Conservation (phyloP, 2,888 invertebrate genomes). For the Tuta absoluta region DNA sequence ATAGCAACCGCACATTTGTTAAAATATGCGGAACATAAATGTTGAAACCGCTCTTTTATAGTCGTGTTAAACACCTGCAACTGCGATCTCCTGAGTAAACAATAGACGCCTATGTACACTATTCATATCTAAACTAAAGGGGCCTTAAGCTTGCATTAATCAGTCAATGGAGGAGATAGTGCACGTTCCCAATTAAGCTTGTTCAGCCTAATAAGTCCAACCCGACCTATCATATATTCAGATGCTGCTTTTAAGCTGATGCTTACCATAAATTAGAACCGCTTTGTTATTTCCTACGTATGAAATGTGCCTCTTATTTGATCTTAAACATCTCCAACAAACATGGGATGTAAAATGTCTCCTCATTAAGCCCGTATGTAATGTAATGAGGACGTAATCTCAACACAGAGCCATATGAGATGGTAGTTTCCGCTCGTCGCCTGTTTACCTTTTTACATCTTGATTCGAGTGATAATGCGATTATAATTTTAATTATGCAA, state of each 20-base stretch:
- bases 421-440: slow-evolving; percentile 14
- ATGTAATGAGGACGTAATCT: slow-evolving; percentile 7
- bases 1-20: slow-evolving; percentile 17
- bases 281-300: slow-evolving; percentile 1
- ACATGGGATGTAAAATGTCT: slow-evolving; percentile 2
- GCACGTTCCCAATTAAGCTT: slow-evolving; percentile 49
- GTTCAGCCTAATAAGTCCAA: slow-evolving; percentile 24
- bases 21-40: slow-evolving; percentile 22
- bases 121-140: slow-evolving; percentile 1
- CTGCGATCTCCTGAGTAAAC: slow-evolving; percentile 12
- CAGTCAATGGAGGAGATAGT: slow-evolving; percentile 47
- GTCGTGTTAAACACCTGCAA: slow-evolving; percentile 32
- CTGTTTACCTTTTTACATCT: slow-evolving; percentile 22
- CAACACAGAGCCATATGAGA: slow-evolving; percentile 10
- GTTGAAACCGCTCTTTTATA: slow-evolving; percentile 20
- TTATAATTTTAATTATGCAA: slow-evolving; percentile 39
- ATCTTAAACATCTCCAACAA: slow-evolving; percentile 7
- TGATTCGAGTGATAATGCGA: slow-evolving; percentile 26
- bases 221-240: background rate
- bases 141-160: slow-evolving; percentile 13
- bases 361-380: slow-evolving; percentile 8
- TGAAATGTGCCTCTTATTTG: slow-evolving; percentile 6
- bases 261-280: slow-evolving; percentile 10
- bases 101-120: slow-evolving; percentile 4
- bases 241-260: background rate